These are phyloP conservation scores for Platerodrilus igneus DNA, from an alignment of 2,888 invertebrate species.

Conservation along the genomic window DNA sequence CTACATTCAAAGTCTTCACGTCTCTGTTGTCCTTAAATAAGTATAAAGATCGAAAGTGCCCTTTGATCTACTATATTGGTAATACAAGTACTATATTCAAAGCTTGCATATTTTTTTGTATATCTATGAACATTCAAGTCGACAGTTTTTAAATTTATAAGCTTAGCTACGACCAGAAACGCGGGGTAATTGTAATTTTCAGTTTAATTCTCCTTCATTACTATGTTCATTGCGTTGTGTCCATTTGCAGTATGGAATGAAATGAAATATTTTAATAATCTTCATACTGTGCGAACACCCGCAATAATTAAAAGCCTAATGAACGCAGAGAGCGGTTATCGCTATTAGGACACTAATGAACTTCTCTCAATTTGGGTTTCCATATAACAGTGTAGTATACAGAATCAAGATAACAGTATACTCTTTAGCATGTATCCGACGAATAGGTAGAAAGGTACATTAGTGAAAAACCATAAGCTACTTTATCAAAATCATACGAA, in stretches of 20 bases:
- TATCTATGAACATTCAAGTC: slow-evolving; percentile 24
- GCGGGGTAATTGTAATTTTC: slow-evolving; percentile 1
- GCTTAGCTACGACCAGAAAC: slow-evolving; percentile 2
- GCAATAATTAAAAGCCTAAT: slow-evolving; percentile 42
- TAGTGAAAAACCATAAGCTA: no score
- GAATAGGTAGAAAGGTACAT: no score
- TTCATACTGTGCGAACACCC: slow-evolving; percentile 35
- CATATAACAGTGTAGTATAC: no score
- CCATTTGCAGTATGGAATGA: slow-evolving; percentile 17
- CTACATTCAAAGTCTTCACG: slow-evolving; percentile 29
- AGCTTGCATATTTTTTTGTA: slow-evolving; percentile 25
- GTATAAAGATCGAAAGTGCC: slow-evolving; percentile 33
- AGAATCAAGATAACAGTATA: no score
- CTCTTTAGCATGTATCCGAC: no score
- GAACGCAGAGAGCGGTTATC: slow-evolving; percentile 37
- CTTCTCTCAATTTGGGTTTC: slow-evolving; percentile 39
- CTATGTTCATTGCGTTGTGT: slow-evolving; percentile 14
- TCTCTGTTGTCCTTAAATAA: slow-evolving; percentile 30
- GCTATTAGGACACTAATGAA: slow-evolving; percentile 38
- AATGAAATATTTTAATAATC: slow-evolving; percentile 43
- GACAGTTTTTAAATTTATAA: slow-evolving; percentile 1
- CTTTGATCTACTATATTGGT: slow-evolving; percentile 33
- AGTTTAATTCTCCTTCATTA: slow-evolving; percentile 9
- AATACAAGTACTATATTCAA: slow-evolving; percentile 23
- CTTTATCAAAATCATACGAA: no score